These are phyloP conservation scores for Periparus ater DNA, from an alignment of 2,797 vertebrate species.

Conservation along the genomic window DNA sequence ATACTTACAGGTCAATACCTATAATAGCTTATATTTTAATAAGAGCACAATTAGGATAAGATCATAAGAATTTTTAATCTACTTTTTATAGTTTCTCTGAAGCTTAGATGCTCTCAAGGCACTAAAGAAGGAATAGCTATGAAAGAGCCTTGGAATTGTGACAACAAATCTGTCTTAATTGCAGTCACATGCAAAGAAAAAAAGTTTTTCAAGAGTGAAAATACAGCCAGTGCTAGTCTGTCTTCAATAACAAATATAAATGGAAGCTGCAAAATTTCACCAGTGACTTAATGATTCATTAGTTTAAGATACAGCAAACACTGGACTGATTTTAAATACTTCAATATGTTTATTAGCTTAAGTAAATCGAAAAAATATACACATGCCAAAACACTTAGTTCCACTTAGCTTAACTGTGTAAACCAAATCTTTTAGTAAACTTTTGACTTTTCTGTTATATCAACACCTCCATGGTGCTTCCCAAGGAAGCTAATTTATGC, in stretches of 20 bases:
- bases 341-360: neutral
- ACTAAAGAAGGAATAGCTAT: neutral
- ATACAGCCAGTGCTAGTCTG: neutral
- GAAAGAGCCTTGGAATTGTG: neutral
- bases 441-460: neutral
- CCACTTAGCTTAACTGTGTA: neutral
- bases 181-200: neutral
- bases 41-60: neutral
- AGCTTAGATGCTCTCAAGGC: neutral
- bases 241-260: neutral
- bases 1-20: neutral
- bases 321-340: neutral
- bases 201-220: neutral
- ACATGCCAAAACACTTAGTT: neutral
- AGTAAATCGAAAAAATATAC: neutral
- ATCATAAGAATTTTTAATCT: neutral
- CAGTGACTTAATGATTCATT: neutral
- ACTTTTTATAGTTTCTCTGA: neutral
- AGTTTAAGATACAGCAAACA: neutral
- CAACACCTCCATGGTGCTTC: neutral
- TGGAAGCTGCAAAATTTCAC: neutral
- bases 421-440: neutral
- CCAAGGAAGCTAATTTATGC: neutral
- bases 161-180: neutral
- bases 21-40: neutral